Evolutionary conservation across 35 echinoderm and acorn worm species (phyloP), one percentile per base, ranked within the genome.

Genomic region (Chiridota heheva): DNA sequence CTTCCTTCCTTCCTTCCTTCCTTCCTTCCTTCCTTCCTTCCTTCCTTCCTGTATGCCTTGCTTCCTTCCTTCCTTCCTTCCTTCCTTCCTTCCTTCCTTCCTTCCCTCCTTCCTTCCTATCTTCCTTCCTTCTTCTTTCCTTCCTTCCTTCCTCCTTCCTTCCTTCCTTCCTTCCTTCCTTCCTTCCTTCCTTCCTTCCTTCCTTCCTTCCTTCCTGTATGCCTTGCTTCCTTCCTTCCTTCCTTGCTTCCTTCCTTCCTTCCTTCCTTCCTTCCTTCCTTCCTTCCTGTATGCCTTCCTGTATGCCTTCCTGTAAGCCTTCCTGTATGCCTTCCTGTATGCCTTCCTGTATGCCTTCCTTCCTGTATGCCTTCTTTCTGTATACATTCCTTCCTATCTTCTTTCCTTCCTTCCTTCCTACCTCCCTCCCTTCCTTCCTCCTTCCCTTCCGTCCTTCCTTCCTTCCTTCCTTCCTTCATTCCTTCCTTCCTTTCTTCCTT

Each of bases 131-230:
- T 64, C 60, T 29, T 29, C 60, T 28, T 29, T 29, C 60, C 67
- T 17, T 70, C 16, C 35, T 7, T 38, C 67, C 35, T 7, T 70
- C 37, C 7, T 7, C 24, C 67, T 70, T 7, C 32, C 67, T 38
- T 7, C 37, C 67, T 70, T 7, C 67, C 67, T 40, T 7, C 67
- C 67, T 70, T 7, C 67, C 67, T 29, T 64, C 60, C 29, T 28
- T 29, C 60, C 29, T 29, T 64, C 28, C 29, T 29, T 64, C 60
- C 28, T 29, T 64, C 60, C 28, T 29, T 64, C 60, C 29, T 29
- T 29, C 60, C 29, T 29, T 64, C 60, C 28, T 29, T 64, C 28
- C 7, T 29, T 64, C 60, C n/a, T n/a, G n/a, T n/a, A n/a, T n/a
- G n/a, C n/a, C n/a, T n/a, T n/a, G n/a, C n/a, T n/a, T n/a, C n/a